phyloP scores from a whole-genome alignment of 2,888 invertebrate genomes.

The Lepidochitona cinerea region DNA sequence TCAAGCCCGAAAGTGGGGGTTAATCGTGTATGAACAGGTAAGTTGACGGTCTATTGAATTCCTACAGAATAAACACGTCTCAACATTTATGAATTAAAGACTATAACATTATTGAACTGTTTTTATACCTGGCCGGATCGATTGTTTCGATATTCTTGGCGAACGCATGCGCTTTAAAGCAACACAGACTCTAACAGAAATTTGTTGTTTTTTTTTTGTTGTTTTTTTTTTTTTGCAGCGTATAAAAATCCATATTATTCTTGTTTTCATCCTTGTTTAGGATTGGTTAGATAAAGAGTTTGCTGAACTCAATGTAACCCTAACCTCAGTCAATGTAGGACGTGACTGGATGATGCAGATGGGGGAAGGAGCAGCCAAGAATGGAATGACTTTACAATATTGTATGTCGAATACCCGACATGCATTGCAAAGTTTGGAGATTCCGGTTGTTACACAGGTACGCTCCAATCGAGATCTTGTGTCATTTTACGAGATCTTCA shows the following conservation, averaged over 20 bases:
- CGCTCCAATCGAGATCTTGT: too few relatives aligned
- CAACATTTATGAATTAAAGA: too few relatives aligned
- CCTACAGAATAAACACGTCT: too few relatives aligned
- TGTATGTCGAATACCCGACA: slow-evolving; percentile 59
- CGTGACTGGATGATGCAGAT: slow-evolving; percentile 56
- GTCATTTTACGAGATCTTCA: too few relatives aligned
- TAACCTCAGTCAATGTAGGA: slow-evolving; percentile 44
- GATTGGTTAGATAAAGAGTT: slow-evolving; percentile 62
- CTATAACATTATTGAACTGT: too few relatives aligned
- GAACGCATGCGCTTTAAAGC: too few relatives aligned
- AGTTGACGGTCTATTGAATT: too few relatives aligned
- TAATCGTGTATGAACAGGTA: slow-evolving; percentile 59
- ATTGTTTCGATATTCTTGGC: too few relatives aligned
- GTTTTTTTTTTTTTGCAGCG: not conserved
- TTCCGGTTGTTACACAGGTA: slow-evolving; percentile 60
- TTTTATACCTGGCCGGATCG: too few relatives aligned
- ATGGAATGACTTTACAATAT: slow-evolving; percentile 58
- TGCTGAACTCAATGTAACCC: slow-evolving; percentile 43
- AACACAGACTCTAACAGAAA: too few relatives aligned
- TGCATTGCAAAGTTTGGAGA: slow-evolving; percentile 48
- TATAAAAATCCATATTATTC: not conserved
- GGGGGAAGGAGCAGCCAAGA: slow-evolving; percentile 50
- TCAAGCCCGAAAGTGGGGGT: slow-evolving; percentile 45
- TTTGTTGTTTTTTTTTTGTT: not conserved
- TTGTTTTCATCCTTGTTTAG: too few relatives aligned